Evolutionary conservation across 2,888 invertebrate genomes (phyloP).

Genomic region (Folsomia manolachei): DNA sequence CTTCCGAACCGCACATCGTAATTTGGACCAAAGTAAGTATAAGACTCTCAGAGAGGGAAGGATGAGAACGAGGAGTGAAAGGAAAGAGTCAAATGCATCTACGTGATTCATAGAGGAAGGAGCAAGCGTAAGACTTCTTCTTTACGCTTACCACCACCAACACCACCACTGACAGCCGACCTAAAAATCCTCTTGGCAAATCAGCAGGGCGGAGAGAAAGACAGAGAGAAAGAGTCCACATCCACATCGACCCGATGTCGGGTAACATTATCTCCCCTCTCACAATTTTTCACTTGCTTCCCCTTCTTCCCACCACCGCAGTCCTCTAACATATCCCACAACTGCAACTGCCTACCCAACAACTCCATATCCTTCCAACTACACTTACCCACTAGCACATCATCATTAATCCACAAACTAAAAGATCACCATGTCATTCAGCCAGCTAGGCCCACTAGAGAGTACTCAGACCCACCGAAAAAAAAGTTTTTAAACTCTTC

Average conservation of each 20-base stretch:
- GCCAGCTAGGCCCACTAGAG: too few relatives aligned
- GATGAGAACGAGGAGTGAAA: too few relatives aligned
- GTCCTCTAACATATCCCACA: too few relatives aligned
- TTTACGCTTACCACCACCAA: slow-evolving; percentile 17
- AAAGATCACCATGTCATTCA: too few relatives aligned
- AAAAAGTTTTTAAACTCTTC: too few relatives aligned
- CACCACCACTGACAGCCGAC: slow-evolving; percentile 15
- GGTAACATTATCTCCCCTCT: slow-evolving; percentile 34
- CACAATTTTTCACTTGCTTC: slow-evolving; percentile 22
- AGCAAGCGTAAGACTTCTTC: too few relatives aligned
- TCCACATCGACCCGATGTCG: slow-evolving; percentile 41
- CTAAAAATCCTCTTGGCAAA: slow-evolving; percentile 41
- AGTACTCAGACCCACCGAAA: too few relatives aligned
- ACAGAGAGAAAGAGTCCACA: background rate
- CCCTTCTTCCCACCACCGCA: background rate
- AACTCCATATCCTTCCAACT: too few relatives aligned
- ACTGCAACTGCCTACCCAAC: too few relatives aligned
- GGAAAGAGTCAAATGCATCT: slow-evolving; percentile 25
- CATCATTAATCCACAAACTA: background rate
- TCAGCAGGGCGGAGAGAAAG: slow-evolving; percentile 45
- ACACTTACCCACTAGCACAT: slow-evolving; percentile 13
- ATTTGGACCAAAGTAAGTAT: slow-evolving; percentile 49
- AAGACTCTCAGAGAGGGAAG: too few relatives aligned
- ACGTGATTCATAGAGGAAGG: slow-evolving; percentile 35
- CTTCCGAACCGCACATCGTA: slow-evolving; percentile 51